Evolutionary conservation across 2,113 vertebrate species (phyloP), one percentile per base, ranked within the genome.

Genomic region (Saimiri boliviensis): DNA sequence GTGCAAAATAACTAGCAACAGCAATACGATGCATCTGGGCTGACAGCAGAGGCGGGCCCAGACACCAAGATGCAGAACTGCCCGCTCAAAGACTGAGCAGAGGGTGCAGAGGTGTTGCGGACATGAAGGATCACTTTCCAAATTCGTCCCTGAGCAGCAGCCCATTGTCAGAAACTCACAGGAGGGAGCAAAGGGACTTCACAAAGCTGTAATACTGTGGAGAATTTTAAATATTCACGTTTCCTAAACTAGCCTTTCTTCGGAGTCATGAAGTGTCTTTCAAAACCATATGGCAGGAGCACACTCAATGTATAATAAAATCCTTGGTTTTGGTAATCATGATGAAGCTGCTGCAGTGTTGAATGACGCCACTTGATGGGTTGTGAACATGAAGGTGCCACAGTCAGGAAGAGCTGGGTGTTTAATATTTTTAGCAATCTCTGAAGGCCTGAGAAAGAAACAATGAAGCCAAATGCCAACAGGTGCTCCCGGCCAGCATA

Each of bases 181-280:
- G 52, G 10, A 45, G 81, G 54, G 54, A 86, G 60, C 30, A 8
- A 66, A 86, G n/a, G n/a, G 81, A 54, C 42, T 70, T 85, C n/a
- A 3, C 70, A 76, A 27, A 63, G 25, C 74, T 86, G 11, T 21
- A 32, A 5, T 40, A 3, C 68, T 86, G 45, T 32, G 56, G 58
- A 27, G 79, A 37, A 54, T 95, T 92, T 74, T 27, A 74, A 85
- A 42, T 85, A 84, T 60, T 87, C 60, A 27, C 20, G 27, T 74
- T 73, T 88, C 74, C 60, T 45, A 40, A 71, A n/a, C n/a, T 14
- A 74, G 21, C 13, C 52, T 84, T 70, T 80, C 89, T 96, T 95
- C 47, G 42, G 89, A 90, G 95, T 52, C 58, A 52, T 6, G 35
- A n/a, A 93, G 76, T 82, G 17, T 76, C 77, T 80, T 93, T 94